Evolutionary conservation across 2,797 vertebrate species (phyloP), one percentile per base, ranked within the genome.

Genomic region (Sebastes taczanowskii): DNA sequence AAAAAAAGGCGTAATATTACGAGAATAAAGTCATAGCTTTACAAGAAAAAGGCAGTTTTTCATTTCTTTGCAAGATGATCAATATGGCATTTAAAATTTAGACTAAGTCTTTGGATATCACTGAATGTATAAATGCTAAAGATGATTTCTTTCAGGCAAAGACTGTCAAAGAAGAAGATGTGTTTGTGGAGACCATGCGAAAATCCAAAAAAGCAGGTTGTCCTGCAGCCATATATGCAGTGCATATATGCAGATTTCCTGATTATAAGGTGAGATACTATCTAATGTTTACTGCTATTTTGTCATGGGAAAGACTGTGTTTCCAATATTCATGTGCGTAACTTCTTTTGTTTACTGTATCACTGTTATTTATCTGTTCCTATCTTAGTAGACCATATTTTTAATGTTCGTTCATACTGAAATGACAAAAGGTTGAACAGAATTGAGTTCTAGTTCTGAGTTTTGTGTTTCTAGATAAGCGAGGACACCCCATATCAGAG

Each of bases 391-490:
- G 20, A 52, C 0, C 49, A 22, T 22, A 53, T 53, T 53, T 22
- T 0, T 0, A 53, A 9, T 22, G 49, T 53, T 53, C n/a, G 20
- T 53, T 53, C 49, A 4, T 0, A 53, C 49, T 53, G n/a, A 53
- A 11, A 53, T 53, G 49, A n/a, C 49, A 53, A 53, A 53, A 22
- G 49, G 49, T 53, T 53, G 20, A 53, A 53, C 0, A 53, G n/a
- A 22, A 22, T 53, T 22, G 49, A 53, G 49, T 53, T n/a, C 49
- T 53, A 53, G 9, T 53, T 53, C 18, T 53, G 49, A 53, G 20
- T 22, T 53, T 53, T 53, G 49, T 53, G 49, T 53, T 53, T 53
- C 20, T 53, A 53, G 53, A 23, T 55, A 55, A 22, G 10, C 2
- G 53, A 55, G 11, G 53, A 55, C 53, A 55, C 53, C 53, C 53